Base-by-base conservation (phyloP, 2,888 invertebrate species). In the Smittia aterrima region DNA sequence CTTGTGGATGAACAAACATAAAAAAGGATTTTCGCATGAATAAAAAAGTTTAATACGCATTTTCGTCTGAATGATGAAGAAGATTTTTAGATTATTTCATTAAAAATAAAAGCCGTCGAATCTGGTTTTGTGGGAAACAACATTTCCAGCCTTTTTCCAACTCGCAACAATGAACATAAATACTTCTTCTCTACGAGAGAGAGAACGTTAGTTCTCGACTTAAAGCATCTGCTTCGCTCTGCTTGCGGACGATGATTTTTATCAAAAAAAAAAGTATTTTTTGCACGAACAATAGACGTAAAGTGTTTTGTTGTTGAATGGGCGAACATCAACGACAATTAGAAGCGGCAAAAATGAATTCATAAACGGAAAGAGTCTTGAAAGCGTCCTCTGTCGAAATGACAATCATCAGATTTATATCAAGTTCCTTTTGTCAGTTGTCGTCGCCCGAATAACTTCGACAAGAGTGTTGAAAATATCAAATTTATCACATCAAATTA, bases 51-150 rank as follows among this genome's bases (percentile, higher is more conserved):
- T 58, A 24, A 58, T 22, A 58, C 58, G 58, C 53, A 58, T 6
- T 24, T 58, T 18, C 58, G 58, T 2, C 47, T 58, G 18, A 22
- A 24, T 24, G 58, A 58, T 58, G 58, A 58, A 24, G 58, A 58
- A n/a, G n/a, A n/a, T n/a, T 58, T 58, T 22, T 13, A 58, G 64
- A 64, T 64, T 64, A 27, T 25, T 64, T 64, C 64, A 27, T 64
- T 64, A 64, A 64, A 64, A 64, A 25, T 58, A 27, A 20, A 58
- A 18, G 16, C 58, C 58, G 18, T 18, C 9, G 20, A 58, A 64
- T 64, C 64, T 64, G 64, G 25, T 64, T 64, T 64, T 58, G 58
- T 58, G 58, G 58, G 20, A 58, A 58, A 22, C n/a, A 16, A 47
- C 58, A 58, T 58, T 58, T 47, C 47, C 3, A 47, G 11, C 47